Percentiles rank a stretch among this genome's conserved stretches.
Evolutionary conservation across 2,888 invertebrate species (phyloP).

Genomic region (Ormyrus labotus): DNA sequence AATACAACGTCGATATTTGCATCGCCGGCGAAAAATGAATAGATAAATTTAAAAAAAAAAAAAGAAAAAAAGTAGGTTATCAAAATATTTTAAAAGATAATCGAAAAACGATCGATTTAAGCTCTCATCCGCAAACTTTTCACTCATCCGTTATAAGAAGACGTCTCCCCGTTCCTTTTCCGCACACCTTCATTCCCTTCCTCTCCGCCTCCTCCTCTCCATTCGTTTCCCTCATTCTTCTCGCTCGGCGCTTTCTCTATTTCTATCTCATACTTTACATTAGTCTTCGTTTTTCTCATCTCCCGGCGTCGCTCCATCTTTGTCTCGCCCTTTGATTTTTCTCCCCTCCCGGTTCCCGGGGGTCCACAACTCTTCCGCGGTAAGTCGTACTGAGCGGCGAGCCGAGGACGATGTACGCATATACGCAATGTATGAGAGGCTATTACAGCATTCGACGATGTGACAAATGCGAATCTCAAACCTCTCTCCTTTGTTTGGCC

Average conservation of each 20-base stretch:
- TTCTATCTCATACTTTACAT: too few species aligned
- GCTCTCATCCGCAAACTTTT: neutral
- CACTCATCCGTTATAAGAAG: neutral
- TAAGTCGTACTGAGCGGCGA: constrained; percentile 26
- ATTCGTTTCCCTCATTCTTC: constrained; percentile 27
- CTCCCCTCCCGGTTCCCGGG: constrained; percentile 32
- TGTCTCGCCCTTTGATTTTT: constrained; percentile 47
- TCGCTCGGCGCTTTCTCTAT: neutral
- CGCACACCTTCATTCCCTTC: constrained; percentile 1
- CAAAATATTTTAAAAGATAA: too few species aligned
- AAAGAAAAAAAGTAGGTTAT: too few species aligned
- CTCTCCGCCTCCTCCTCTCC: neutral
- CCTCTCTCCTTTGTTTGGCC: constrained; percentile 31
- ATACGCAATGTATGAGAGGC: constrained; percentile 28
- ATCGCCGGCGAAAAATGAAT: too few species aligned
- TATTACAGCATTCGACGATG: constrained; percentile 45
- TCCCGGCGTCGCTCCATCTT: constrained; percentile 34
- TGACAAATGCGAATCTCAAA: constrained; percentile 49
- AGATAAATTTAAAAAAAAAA: too few species aligned
- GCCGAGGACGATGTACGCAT: constrained; percentile 2
- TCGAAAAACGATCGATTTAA: neutral
- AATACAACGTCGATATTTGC: too few species aligned
- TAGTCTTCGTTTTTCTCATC: too few species aligned
- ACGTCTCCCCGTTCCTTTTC: neutral
- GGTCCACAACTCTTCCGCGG: constrained; percentile 49